Evolutionary conservation across 2,113 vertebrate genomes (phyloP).

Genomic region (Dunckerocampus dactyliophorus): DNA sequence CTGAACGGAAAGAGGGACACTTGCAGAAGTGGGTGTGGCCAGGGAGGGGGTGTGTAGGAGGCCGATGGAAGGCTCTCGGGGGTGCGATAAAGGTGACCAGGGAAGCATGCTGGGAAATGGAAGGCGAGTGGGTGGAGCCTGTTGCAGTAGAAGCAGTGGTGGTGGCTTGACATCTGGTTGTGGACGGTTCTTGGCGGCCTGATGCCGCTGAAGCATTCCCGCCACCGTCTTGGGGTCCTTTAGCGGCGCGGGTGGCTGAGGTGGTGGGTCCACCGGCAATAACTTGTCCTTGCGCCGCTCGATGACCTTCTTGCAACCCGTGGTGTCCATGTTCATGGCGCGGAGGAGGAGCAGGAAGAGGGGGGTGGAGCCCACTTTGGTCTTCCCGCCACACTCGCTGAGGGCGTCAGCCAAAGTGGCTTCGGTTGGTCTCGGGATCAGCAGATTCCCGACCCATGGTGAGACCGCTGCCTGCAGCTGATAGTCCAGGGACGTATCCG

Average conservation of each 20-base stretch:
- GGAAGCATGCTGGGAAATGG: neutral
- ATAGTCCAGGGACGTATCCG: slow-evolving; percentile 25
- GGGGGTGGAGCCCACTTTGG: slow-evolving; percentile 66
- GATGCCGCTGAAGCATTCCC: slow-evolving; percentile 10
- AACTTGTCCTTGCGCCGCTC: slow-evolving; percentile 41
- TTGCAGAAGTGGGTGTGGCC: neutral
- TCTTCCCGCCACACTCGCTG: slow-evolving; percentile 40
- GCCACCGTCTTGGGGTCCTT: neutral
- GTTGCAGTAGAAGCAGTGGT: neutral
- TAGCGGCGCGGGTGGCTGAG: neutral
- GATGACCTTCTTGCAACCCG: slow-evolving; percentile 81
- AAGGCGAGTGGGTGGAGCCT: neutral
- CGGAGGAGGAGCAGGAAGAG: slow-evolving; percentile 79
- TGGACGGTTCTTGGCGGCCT: neutral
- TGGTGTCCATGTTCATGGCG: slow-evolving; percentile 75
- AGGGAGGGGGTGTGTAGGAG: neutral
- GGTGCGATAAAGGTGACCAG: neutral
- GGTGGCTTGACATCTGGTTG: neutral
- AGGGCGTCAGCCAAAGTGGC: slow-evolving; percentile 54
- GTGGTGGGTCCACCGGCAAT: neutral
- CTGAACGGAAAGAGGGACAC: neutral
- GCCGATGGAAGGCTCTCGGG: neutral
- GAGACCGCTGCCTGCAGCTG: slow-evolving; percentile 74
- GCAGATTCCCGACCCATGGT: slow-evolving; percentile 81
- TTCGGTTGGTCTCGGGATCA: slow-evolving; percentile 38